These are phyloP conservation scores for Crotalus helleri DNA, from an alignment of 2,113 vertebrate species.

Conservation along the genomic window DNA sequence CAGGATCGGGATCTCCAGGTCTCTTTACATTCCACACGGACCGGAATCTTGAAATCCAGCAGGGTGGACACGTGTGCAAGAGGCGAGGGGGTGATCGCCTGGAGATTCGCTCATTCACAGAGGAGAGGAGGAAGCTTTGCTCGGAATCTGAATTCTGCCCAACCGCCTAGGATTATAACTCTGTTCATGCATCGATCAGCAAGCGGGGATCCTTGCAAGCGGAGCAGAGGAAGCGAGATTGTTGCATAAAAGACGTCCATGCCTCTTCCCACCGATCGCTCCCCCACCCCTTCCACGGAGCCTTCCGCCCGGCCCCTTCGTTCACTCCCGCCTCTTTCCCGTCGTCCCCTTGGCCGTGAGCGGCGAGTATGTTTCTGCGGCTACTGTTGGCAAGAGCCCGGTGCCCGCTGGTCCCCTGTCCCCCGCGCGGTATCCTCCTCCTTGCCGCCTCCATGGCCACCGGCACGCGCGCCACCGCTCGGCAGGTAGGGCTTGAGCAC, in stretches of 20 bases:
- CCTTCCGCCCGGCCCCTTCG: neutral
- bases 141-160: neutral
- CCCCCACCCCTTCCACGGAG: neutral
- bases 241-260: neutral
- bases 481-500: neutral
- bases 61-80: neutral
- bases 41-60: neutral
- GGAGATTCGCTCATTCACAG: neutral
- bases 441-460: neutral
- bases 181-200: neutral
- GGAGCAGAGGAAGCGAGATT: neutral
- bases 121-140: neutral
- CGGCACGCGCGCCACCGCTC: neutral
- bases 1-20: neutral
- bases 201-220: neutral
- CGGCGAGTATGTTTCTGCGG: neutral
- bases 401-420: neutral
- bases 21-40: neutral
- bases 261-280: neutral
- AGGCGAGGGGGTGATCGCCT: neutral
- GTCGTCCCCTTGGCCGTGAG: neutral
- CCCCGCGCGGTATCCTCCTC: too few relatives aligned
- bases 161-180: neutral
- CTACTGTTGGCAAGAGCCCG: neutral
- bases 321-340: neutral